Base-by-base conservation (phyloP, 2,797 vertebrate genomes). In the Silurus lanzhouensis region DNA sequence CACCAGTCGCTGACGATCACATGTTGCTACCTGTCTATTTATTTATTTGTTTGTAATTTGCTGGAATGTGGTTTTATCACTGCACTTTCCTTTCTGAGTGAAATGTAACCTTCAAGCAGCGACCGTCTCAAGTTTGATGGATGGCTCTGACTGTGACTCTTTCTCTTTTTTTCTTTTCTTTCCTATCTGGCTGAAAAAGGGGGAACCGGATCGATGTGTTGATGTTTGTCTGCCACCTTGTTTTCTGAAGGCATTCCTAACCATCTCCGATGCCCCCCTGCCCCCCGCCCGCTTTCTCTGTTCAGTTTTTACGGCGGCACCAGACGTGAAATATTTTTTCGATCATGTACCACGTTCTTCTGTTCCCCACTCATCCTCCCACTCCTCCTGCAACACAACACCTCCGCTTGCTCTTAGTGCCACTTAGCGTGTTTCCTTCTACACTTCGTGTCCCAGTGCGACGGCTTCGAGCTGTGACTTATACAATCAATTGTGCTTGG, bases 51-150 rank as follows among this genome's bases (percentile, higher is more conserved):
- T 15, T 15, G 25, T 58, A 22, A 38, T 60, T 64, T 64, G 19
- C 12, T 63, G 77, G 60, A 84, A 72, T 84, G 80, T 44, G 14
- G 48, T 72, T 74, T 72, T 46, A 87, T 31, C 55, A 79, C 85
- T 84, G 78, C 66, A 38, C 85, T 86, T 89, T 58, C n/a, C 68
- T 48, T 38, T 81, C 84, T 27, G 19, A 52, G n/a, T 14, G 61
- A 71, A 85, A 85, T 86, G 84, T 61, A 27, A 55, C 82, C 82
- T 81, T 46, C 6, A 82, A 63, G 79, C 64, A 27, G 38, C 48
- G 22, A 25, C 52, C 64, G 79, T 85, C 82, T 89, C 15, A 85
- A 78, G 83, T 27, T 27, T 86, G 84, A 89, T 83, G 1, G 88
- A 86, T 87, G 75, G 63, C 72, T 85, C 63, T 27, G 63, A 81